Percentiles rank a stretch among this genome's conserved stretches.
phyloP scores from a whole-genome alignment of 2,797 vertebrate species.

The Tadarida brasiliensis region DNA sequence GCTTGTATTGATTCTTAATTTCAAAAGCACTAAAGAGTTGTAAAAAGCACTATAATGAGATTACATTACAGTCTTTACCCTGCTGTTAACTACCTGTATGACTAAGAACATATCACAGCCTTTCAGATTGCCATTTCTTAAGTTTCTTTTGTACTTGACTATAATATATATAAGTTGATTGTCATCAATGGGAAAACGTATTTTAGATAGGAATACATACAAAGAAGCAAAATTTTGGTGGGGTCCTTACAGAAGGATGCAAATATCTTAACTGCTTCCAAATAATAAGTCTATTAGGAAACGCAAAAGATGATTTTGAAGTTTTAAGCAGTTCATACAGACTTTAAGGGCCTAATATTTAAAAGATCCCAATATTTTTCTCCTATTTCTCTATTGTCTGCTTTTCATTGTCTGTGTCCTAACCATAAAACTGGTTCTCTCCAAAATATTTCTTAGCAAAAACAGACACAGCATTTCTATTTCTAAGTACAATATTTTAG shows the following conservation, averaged over 20 bases:
- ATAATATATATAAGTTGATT: not conserved
- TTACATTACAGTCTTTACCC: not conserved
- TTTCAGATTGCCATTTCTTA: slow-evolving; percentile 49
- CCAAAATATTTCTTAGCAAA: slow-evolving; percentile 16
- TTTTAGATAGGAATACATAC: slow-evolving; percentile 42
- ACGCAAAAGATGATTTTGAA: slow-evolving; percentile 7
- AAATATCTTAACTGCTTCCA: slow-evolving; percentile 36
- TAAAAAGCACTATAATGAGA: slow-evolving; percentile 49
- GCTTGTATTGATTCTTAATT: slow-evolving; percentile 51
- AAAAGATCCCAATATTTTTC: not conserved
- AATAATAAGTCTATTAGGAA: not conserved
- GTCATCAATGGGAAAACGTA: not conserved
- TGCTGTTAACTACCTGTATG: slow-evolving; percentile 3
- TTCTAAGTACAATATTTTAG: slow-evolving; percentile 8
- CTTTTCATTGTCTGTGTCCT: slow-evolving; percentile 20
- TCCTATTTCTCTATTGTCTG: not conserved
- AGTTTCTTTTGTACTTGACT: slow-evolving; percentile 58
- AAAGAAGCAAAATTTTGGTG: slow-evolving; percentile 26
- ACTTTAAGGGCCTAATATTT: slow-evolving; percentile 11
- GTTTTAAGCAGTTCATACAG: not conserved
- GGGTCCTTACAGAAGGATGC: not conserved
- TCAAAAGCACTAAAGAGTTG: not conserved
- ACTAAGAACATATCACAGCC: not conserved
- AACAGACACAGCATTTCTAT: slow-evolving; percentile 1
- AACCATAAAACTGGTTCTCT: slow-evolving; percentile 23